phyloP scores from a whole-genome alignment of 2,113 vertebrate genomes.

The Gavia stellata region DNA sequence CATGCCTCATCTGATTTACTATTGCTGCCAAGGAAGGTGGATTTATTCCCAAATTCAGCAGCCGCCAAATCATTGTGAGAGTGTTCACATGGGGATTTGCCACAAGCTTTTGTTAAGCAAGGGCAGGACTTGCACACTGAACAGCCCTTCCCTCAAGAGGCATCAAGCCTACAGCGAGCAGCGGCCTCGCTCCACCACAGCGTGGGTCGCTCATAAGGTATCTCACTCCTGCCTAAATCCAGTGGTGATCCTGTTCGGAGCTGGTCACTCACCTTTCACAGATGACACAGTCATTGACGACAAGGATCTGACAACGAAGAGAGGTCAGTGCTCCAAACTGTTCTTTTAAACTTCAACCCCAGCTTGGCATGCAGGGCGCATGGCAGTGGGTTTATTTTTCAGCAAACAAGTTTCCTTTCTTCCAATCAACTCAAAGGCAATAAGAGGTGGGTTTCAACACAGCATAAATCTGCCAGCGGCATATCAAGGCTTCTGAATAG shows the following conservation, averaged over 20 bases:
- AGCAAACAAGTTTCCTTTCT: constrained; percentile 39
- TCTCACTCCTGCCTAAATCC: not conserved
- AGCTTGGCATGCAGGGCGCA: not conserved
- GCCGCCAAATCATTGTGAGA: not conserved
- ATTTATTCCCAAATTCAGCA: constrained; percentile 27
- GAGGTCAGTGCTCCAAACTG: not conserved
- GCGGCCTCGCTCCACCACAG: not conserved
- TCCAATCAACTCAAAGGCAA: constrained; percentile 49
- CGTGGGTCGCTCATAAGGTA: accelerated
- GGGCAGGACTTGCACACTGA: not conserved
- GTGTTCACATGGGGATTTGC: not conserved
- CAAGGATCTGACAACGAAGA: not conserved
- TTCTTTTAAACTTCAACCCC: not conserved
- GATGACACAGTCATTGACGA: not conserved
- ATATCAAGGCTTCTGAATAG: constrained; percentile 36
- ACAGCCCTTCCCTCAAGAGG: not conserved
- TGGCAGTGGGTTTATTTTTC: not conserved
- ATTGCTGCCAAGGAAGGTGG: not conserved
- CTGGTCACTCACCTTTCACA: not conserved
- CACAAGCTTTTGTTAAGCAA: not conserved
- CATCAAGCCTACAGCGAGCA: not conserved
- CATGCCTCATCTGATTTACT: not conserved
- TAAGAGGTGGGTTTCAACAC: constrained; percentile 38
- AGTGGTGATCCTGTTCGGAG: not conserved
- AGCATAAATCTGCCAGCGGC: constrained; percentile 49